Conservation (phyloP, 2,888 invertebrate species). For the Lissonota sp. region DNA sequence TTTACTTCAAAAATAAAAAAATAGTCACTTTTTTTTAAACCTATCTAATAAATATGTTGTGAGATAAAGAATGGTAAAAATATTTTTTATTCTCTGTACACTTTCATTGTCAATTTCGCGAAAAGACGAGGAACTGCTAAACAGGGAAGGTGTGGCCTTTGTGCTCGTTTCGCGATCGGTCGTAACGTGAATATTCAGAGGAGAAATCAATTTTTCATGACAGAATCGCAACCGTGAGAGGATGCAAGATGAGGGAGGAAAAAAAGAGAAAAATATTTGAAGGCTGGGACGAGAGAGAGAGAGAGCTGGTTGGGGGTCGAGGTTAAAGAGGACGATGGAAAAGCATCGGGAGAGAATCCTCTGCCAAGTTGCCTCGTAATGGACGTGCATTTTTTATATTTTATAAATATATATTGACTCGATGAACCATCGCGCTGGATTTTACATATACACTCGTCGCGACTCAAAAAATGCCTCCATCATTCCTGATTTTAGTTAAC, state of each 20-base stretch:
- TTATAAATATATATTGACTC: slow-evolving; percentile 11
- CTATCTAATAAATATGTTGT: not conserved
- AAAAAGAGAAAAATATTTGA: not conserved
- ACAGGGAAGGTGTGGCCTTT: slow-evolving; percentile 52
- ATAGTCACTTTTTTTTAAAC: not conserved
- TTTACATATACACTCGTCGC: not conserved
- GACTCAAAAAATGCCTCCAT: too few species aligned
- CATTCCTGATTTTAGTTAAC: too few species aligned
- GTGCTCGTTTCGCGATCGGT: slow-evolving; percentile 43
- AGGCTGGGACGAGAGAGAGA: not conserved
- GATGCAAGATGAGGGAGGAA: slow-evolving; percentile 18
- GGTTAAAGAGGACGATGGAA: slow-evolving; percentile 42
- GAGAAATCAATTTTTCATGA: slow-evolving; percentile 64
- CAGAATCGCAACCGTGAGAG: slow-evolving; percentile 23
- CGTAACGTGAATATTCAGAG: slow-evolving; percentile 57
- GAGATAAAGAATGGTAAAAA: not conserved
- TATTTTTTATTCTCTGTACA: slow-evolving; percentile 12
- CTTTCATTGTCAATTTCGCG: slow-evolving; percentile 55
- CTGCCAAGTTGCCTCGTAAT: slow-evolving; percentile 27
- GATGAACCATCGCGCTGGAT: slow-evolving; percentile 34
- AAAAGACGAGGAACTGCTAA: not conserved
- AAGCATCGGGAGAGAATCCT: slow-evolving; percentile 20
- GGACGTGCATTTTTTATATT: slow-evolving; percentile 25
- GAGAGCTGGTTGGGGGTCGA: slow-evolving; percentile 14
- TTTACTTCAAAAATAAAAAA: not conserved